Evolutionary conservation across 2,888 invertebrate genomes (phyloP).

Genomic region (Sericinus montela): DNA sequence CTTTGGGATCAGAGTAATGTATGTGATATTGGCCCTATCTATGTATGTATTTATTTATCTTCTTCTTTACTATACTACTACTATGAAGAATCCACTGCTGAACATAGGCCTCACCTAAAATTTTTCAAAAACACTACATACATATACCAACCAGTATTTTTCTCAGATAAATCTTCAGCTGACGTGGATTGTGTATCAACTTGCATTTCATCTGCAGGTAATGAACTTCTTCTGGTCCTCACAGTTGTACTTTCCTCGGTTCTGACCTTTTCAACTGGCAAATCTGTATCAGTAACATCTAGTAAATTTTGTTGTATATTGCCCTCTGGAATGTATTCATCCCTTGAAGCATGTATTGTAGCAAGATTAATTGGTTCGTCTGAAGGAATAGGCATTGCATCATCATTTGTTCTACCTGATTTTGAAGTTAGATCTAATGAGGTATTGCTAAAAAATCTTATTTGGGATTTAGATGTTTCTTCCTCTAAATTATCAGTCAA

Average conservation of each 20-base stretch:
- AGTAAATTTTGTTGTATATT: conserved; percentile 10
- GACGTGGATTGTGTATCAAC: conserved; percentile 59
- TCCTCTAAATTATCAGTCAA: conserved; percentile 81
- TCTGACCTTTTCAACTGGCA: conserved; percentile 38
- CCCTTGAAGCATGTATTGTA: conserved; percentile 53
- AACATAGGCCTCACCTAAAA: too few species aligned
- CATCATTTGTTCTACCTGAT: conserved; percentile 48
- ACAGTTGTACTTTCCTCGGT: conserved; percentile 38
- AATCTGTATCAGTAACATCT: conserved; percentile 36
- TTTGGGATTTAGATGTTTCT: conserved; percentile 53
- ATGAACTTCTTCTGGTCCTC: conserved; percentile 34
- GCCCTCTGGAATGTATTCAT: conserved; percentile 53
- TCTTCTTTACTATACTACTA: too few species aligned
- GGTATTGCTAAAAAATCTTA: conserved; percentile 52
- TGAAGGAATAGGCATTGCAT: conserved; percentile 44
- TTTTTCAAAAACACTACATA: conserved; percentile 1
- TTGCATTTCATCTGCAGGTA: conserved; percentile 64
- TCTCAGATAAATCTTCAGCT: conserved; percentile 68
- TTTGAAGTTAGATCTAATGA: conserved; percentile 69
- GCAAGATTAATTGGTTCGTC: conserved; percentile 73
- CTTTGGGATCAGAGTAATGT: too few species aligned
- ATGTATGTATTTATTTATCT: too few species aligned
- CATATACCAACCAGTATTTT: conserved; percentile 48
- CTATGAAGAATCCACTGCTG: too few species aligned
- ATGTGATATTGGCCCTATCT: too few species aligned